Percentiles rank a stretch among this genome's conserved stretches.
These are phyloP conservation scores for Gavialis gangeticus DNA, from an alignment of 2,113 vertebrate genomes.

Conservation along the genomic window DNA sequence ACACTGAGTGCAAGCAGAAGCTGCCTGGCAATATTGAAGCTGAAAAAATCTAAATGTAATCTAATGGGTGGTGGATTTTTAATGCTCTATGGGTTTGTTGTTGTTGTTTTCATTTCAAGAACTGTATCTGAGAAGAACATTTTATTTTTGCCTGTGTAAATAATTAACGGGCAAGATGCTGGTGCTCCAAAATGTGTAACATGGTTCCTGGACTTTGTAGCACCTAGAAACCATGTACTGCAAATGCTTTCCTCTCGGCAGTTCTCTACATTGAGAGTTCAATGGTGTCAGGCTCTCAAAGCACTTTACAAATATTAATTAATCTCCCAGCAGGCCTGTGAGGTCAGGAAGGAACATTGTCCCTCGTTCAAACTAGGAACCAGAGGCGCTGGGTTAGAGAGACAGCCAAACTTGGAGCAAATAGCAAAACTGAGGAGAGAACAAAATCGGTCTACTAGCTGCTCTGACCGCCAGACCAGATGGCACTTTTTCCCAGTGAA, in stretches of 20 bases:
- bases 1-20: not conserved
- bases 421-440: not conserved
- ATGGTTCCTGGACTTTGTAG: not conserved
- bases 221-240: not conserved
- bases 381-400: not conserved
- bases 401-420: not conserved
- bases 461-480: not conserved
- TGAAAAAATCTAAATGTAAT: not conserved
- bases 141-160: not conserved
- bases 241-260: not conserved
- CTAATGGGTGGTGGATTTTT: not conserved
- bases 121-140: not conserved
- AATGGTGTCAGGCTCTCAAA: not conserved
- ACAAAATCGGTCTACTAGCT: not conserved
- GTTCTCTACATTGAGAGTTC: not conserved
- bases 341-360: not conserved
- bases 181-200: not conserved
- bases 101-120: not conserved
- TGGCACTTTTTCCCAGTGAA: not conserved
- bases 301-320: not conserved
- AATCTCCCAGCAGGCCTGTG: not conserved
- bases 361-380: not conserved
- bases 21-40: conserved; percentile 12
- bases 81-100: not conserved
- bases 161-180: not conserved